These are phyloP conservation scores for Caenorhabditis zanzibari DNA, from an alignment of 2,888 invertebrate genomes.

Conservation along the genomic window DNA sequence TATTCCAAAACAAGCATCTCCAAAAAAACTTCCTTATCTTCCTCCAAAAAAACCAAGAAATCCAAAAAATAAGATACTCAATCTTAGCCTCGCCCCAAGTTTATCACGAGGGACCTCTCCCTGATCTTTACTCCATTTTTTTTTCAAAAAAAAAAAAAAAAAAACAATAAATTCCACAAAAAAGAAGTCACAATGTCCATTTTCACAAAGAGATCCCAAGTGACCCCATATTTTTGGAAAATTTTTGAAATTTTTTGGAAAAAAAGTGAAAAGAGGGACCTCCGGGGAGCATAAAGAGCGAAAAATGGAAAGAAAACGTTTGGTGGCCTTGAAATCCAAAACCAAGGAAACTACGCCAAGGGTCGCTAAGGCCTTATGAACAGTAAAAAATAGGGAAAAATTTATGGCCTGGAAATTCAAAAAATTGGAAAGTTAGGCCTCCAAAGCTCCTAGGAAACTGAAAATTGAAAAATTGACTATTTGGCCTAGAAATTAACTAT, in stretches of 20 bases:
- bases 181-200: conserved; percentile 9
- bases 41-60: too few relatives aligned
- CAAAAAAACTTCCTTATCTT: too few relatives aligned
- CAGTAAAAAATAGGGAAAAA: neutral
- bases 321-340: neutral
- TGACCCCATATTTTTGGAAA: neutral
- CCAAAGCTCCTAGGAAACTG: too few relatives aligned
- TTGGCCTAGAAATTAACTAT: too few relatives aligned
- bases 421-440: neutral
- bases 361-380: too few relatives aligned
- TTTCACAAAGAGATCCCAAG: neutral
- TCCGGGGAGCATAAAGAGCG: neutral
- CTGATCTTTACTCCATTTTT: neutral
- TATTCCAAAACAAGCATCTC: too few relatives aligned
- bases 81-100: too few relatives aligned
- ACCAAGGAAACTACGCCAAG: too few relatives aligned
- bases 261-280: neutral
- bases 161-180: conserved; percentile 21
- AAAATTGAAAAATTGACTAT: too few relatives aligned
- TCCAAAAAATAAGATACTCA: too few relatives aligned
- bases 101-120: neutral
- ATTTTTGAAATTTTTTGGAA: neutral
- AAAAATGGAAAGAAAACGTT: neutral
- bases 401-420: neutral
- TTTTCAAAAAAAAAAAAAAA: too few relatives aligned